phyloP scores from a whole-genome alignment of 1,140 invertebrate genomes.

The Musca vetustissima region DNA sequence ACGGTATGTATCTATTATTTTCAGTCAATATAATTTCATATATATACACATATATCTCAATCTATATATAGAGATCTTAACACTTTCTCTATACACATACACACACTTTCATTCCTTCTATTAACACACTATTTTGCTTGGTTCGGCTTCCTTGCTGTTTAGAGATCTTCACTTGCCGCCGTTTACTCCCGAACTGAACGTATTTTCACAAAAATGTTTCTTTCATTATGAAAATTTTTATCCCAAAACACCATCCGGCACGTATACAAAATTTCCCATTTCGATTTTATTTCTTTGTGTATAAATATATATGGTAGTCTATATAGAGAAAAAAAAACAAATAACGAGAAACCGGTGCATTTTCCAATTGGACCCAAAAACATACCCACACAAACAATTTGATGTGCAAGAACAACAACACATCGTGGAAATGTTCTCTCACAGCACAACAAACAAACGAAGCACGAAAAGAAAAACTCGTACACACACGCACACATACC shows the following conservation, averaged over 20 bases:
- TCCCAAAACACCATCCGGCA: background rate
- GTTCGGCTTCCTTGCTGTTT: background rate
- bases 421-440: too few species aligned
- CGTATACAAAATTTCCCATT: background rate
- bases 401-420: too few species aligned
- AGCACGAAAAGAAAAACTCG: too few species aligned
- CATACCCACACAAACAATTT: too few species aligned
- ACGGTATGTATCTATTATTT: too few species aligned
- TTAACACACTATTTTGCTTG: too few species aligned
- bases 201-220: slow-evolving; percentile 9
- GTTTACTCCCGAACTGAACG: slow-evolving; percentile 10
- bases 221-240: background rate
- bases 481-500: too few species aligned
- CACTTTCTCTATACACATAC: slow-evolving; percentile 10
- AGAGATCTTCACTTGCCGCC: slow-evolving; percentile 18
- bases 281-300: background rate
- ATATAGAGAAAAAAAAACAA: background rate
- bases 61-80: slow-evolving; percentile 16
- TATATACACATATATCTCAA: slow-evolving; percentile 14
- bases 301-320: background rate
- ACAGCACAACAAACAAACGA: too few species aligned
- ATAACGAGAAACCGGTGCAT: background rate
- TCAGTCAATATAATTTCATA: too few species aligned
- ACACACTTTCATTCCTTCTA: too few species aligned
- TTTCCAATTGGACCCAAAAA: background rate